Evolutionary conservation across 2,888 invertebrate species (phyloP), one percentile per base, ranked within the genome.

Genomic region (Corbicula japonica): DNA sequence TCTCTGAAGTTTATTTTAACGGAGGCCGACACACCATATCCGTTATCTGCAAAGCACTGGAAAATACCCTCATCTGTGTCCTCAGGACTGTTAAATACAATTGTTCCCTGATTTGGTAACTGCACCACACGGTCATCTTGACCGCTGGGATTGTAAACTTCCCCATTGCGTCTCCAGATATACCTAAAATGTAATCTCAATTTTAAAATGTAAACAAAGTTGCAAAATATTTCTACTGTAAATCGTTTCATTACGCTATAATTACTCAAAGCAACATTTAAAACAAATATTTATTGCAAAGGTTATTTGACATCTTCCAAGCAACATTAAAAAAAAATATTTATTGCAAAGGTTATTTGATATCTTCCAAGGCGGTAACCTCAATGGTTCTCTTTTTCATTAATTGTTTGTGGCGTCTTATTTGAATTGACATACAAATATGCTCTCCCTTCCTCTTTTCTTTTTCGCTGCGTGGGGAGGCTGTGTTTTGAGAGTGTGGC

Each of bases 161-260:
- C 97, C 69, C 98, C 98, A 95, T 99, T 98, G 94, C 99, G 99
- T 84, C 97, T 95, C 99, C 99, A 99, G 90, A 95, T 95, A 88
- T 94, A 95, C 48, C 94, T 95, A 88, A 2, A 60, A 60, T 2
- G 28, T 28, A 8, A 56, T 56, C 28, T 30, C 26, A 4, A 15
- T 48, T 18, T 18, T n/a, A 48, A 48, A 1, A 10, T 26, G 21
- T 48, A 15, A 1, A 15, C 2, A 48, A 48, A 3, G 12, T n/a
- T 48, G 21, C 21, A 48, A 26, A 3, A 48, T 10, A n/a, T 10
- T 10, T 21, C 8, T n/a, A n/a, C 23, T 26, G 26, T 23, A n/a
- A 1, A 21, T n/a, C 10, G n/a, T n/a, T 48, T 48, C 10, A 48
- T 2, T 8, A 48, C 48, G 26, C 26, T 23, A 48, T 48, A 8